Percentiles rank a stretch among this genome's conserved stretches.
These are phyloP conservation scores for Sericinus montela DNA, from an alignment of 2,888 invertebrate species.

Conservation along the genomic window DNA sequence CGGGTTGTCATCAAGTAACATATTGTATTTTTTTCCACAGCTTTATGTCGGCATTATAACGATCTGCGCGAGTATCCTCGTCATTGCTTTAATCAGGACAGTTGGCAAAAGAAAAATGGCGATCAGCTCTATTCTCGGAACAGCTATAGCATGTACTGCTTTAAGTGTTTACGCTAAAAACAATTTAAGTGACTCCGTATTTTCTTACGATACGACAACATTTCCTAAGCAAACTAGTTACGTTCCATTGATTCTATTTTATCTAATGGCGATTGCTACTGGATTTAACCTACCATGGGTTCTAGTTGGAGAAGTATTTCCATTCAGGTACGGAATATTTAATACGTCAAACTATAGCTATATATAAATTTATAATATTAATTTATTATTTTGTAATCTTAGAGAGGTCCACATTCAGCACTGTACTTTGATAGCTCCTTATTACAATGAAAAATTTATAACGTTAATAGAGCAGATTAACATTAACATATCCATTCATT, in stretches of 20 bases:
- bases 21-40: constrained; percentile 33
- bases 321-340: constrained; percentile 63
- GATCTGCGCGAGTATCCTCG: constrained; percentile 53
- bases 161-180: constrained; percentile 52
- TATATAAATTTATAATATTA: no score
- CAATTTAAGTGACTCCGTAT: constrained; percentile 43
- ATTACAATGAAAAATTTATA: no score
- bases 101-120: constrained; percentile 64
- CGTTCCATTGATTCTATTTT: constrained; percentile 61
- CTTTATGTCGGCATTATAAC: constrained; percentile 68
- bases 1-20: no score
- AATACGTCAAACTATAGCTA: no score
- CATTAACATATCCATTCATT: no score
- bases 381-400: no score
- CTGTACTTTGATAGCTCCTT: no score
- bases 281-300: constrained; percentile 77
- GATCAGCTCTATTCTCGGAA: constrained; percentile 47
- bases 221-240: constrained; percentile 56
- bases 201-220: constrained; percentile 56
- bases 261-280: constrained; percentile 55
- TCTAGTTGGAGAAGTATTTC: constrained; percentile 79
- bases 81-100: constrained; percentile 54
- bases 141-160: constrained; percentile 46
- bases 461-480: no score
- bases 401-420: no score